Percentiles rank a stretch among this genome's conserved stretches.
These are phyloP conservation scores for Protophormia terraenovae DNA, from an alignment of 2,888 invertebrate species.

Conservation along the genomic window DNA sequence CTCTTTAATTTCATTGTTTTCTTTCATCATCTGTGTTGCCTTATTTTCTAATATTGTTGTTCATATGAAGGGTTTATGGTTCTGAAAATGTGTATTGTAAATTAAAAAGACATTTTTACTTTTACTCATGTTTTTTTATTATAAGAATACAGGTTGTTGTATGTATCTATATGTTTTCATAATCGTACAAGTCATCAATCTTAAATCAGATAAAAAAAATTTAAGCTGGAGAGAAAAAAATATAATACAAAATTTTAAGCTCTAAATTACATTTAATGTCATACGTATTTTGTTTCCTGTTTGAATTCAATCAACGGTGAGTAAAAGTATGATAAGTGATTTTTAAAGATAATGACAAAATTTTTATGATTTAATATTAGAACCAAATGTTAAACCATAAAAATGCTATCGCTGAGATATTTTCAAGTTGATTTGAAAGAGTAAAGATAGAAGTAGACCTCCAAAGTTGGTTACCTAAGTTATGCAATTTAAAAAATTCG, in stretches of 20 bases:
- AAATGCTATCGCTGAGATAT: too few relatives aligned
- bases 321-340: not conserved
- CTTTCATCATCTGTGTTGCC: not conserved
- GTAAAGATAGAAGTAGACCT: too few relatives aligned
- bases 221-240: not conserved
- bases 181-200: slow-evolving; percentile 48
- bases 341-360: not conserved
- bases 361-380: not conserved
- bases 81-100: not conserved
- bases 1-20: not conserved
- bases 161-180: slow-evolving; percentile 5
- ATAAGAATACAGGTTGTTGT: not conserved
- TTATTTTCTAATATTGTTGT: not conserved
- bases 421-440: too few relatives aligned
- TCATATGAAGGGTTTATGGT: not conserved
- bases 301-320: not conserved
- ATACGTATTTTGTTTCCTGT: not conserved
- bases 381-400: not conserved
- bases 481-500: too few relatives aligned
- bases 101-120: slow-evolving; percentile 12
- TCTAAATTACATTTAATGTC: not conserved
- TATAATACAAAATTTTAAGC: not conserved
- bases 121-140: not conserved
- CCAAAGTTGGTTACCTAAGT: too few relatives aligned
- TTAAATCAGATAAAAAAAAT: slow-evolving; percentile 12